These are phyloP conservation scores for Euplagia quadripunctaria DNA, from an alignment of 2,888 invertebrate species.

Conservation along the genomic window DNA sequence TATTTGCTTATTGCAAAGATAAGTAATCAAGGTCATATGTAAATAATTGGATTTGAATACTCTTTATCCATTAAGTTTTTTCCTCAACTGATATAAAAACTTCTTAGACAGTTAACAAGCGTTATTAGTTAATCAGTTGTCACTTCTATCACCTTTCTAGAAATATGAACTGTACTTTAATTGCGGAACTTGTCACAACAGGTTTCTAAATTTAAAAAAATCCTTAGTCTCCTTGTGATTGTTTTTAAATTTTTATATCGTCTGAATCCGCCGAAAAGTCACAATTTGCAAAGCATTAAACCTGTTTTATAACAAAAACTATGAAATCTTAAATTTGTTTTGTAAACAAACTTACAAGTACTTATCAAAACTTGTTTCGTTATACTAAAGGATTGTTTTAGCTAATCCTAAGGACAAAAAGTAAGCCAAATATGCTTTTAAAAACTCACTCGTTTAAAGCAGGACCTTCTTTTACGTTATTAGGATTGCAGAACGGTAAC, in stretches of 20 bases:
- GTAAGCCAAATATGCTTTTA: conserved; percentile 13
- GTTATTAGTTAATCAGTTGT: background rate
- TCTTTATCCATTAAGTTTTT: background rate
- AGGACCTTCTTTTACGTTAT: conserved; percentile 65
- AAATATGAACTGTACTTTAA: conserved; percentile 14
- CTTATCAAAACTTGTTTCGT: background rate
- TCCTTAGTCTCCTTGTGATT: background rate
- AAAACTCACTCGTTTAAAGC: conserved; percentile 75
- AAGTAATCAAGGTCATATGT: conserved; percentile 42
- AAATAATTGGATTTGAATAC: conserved; percentile 25
- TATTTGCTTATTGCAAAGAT: conserved; percentile 25
- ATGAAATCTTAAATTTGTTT: conserved; percentile 36
- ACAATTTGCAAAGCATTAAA: background rate
- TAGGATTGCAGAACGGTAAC: conserved; percentile 83
- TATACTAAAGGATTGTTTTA: background rate
- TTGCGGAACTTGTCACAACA: conserved; percentile 32
- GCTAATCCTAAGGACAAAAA: background rate
- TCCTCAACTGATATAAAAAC: background rate
- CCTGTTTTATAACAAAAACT: conserved; percentile 15
- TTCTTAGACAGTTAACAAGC: background rate
- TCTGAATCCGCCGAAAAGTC: background rate
- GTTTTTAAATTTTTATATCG: background rate
- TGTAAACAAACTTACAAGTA: conserved; percentile 49
- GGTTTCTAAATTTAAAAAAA: conserved; percentile 26
- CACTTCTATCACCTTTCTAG: conserved; percentile 27